These are phyloP conservation scores for Cotesia vestalis DNA, from an alignment of 1,140 invertebrate genomes.

Conservation along the genomic window DNA sequence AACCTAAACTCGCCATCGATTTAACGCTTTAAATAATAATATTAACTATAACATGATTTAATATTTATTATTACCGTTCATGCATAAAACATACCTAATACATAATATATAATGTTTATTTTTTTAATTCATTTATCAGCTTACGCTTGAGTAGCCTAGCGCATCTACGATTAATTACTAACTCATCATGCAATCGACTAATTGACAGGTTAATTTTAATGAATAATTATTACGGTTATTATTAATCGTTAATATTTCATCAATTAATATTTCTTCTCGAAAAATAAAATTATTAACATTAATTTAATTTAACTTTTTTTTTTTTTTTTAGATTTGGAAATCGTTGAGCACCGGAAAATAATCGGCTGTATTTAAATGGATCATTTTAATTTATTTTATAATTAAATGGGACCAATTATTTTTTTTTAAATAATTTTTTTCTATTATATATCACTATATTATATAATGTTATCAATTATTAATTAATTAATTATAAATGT, in stretches of 20 bases:
- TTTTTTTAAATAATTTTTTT: too few relatives aligned
- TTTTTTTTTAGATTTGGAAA: constrained; percentile 45
- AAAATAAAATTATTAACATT: not conserved
- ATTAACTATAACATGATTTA: constrained; percentile 49
- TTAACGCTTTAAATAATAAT: constrained; percentile 50
- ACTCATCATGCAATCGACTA: too few relatives aligned
- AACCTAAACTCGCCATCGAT: constrained; percentile 63
- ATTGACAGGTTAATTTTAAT: too few relatives aligned
- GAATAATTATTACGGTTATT: too few relatives aligned
- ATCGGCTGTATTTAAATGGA: constrained; percentile 50
- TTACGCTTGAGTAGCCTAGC: too few relatives aligned
- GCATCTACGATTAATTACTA: too few relatives aligned
- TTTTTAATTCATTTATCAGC: too few relatives aligned
- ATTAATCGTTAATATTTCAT: too few relatives aligned
- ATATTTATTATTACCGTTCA: constrained; percentile 26
- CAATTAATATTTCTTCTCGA: too few relatives aligned
- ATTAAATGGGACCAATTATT: constrained; percentile 5
- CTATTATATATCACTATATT: not conserved
- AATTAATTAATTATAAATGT: constrained; percentile 20
- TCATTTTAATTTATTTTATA: constrained; percentile 30
- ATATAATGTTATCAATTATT: not conserved
- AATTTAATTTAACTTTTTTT: not conserved
- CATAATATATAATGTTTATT: too few relatives aligned
- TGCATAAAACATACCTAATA: too few relatives aligned
- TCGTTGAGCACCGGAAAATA: constrained; percentile 45